Percentiles rank a stretch among this genome's conserved stretches.
Evolutionary conservation across 1,140 invertebrate species (phyloP).

Genomic region (Epicauta chinensis): DNA sequence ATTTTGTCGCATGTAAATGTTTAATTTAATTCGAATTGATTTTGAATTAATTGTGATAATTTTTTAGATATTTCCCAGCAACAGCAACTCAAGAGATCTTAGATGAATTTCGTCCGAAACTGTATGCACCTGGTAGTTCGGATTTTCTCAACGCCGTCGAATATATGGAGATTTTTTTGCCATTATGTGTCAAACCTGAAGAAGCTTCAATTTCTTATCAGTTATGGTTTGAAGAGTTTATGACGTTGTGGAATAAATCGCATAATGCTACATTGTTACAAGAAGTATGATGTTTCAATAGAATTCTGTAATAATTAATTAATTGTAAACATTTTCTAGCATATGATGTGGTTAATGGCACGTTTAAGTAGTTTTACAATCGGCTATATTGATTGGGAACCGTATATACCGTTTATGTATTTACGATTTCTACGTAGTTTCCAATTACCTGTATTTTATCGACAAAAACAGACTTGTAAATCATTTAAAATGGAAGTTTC

Average conservation of each 20-base stretch:
- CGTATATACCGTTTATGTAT: conserved; percentile 76
- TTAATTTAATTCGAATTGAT: background rate
- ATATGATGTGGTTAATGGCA: conserved; percentile 67
- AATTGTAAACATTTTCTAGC: conserved; percentile 43
- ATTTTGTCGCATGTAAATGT: conserved; percentile 49
- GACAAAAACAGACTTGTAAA: conserved; percentile 44
- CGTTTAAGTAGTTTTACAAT: conserved; percentile 67
- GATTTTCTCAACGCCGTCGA: conserved; percentile 55
- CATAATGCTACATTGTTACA: conserved; percentile 67
- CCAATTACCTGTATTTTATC: conserved; percentile 73
- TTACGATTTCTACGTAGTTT: conserved; percentile 69
- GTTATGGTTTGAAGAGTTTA: conserved; percentile 81
- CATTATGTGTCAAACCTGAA: conserved; percentile 58
- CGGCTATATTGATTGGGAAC: conserved; percentile 84
- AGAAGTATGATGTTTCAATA: conserved; percentile 45
- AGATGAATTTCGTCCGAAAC: conserved; percentile 69
- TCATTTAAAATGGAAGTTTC: conserved; percentile 50
- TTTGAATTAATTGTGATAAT: conserved; percentile 36
- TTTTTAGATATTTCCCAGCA: conserved; percentile 64
- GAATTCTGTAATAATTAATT: background rate
- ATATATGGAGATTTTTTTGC: conserved; percentile 70
- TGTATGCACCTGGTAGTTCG: conserved; percentile 62
- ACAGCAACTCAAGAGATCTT: conserved; percentile 81
- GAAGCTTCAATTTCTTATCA: conserved; percentile 59
- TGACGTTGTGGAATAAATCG: conserved; percentile 69